Evolutionary conservation across 2,888 invertebrate species (phyloP).

Genomic region (Heliconius ismenius): DNA sequence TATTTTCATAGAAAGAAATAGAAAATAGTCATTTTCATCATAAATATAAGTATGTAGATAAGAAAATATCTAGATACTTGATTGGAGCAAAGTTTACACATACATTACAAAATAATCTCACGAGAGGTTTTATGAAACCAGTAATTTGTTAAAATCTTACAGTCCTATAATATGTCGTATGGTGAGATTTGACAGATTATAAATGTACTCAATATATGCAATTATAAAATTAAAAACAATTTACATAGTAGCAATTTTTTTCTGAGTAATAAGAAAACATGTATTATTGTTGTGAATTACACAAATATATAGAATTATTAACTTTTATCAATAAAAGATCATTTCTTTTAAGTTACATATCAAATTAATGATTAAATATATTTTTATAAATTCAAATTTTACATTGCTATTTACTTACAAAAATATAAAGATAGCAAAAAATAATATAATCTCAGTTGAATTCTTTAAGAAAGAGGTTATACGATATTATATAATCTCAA

Average conservation of each 20-base stretch:
- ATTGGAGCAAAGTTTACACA: conserved; percentile 37
- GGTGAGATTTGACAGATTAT: conserved; percentile 10
- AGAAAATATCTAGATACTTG: conserved; percentile 17
- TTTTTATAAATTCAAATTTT: not conserved
- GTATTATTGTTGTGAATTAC: not conserved
- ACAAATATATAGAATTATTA: not conserved
- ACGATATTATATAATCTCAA: not conserved
- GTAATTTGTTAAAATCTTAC: conserved; percentile 27
- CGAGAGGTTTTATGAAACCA: conserved; percentile 35
- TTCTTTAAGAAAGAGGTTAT: not conserved
- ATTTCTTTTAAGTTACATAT: not conserved
- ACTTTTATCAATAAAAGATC: not conserved
- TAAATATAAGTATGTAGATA: not conserved
- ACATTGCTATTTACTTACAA: not conserved
- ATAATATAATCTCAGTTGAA: not conserved
- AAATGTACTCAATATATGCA: not conserved
- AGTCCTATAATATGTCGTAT: not conserved
- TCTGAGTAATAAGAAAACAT: not conserved
- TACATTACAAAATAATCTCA: conserved; percentile 48
- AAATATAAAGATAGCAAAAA: not conserved
- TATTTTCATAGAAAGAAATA: not conserved
- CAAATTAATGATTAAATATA: not conserved
- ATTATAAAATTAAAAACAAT: not conserved
- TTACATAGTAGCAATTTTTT: not conserved
- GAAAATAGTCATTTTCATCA: not conserved